Percentiles rank a stretch among this genome's conserved stretches.
Conservation (phyloP, 2,888 invertebrate species). For the Mayetiola destructor region DNA sequence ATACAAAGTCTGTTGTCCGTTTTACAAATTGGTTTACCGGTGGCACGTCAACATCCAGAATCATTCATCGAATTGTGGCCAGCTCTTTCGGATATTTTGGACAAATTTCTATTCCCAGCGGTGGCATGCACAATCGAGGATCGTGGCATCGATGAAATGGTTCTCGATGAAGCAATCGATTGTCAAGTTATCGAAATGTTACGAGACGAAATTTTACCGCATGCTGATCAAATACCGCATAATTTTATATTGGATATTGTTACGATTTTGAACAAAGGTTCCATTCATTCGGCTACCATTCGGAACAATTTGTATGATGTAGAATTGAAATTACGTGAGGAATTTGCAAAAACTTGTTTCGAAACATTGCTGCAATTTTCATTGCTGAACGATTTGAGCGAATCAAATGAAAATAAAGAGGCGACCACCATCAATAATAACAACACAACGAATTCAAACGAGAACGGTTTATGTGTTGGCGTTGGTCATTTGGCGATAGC, state of each 20-base stretch:
- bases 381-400: conserved; percentile 54
- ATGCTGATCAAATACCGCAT: conserved; percentile 59
- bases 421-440: conserved; percentile 19
- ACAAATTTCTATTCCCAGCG: conserved; percentile 81
- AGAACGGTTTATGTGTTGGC: conserved; percentile 38
- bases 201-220: conserved; percentile 66
- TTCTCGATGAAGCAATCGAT: conserved; percentile 63
- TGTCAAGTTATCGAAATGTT: conserved; percentile 69
- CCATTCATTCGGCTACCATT: conserved; percentile 61
- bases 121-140: conserved; percentile 42
- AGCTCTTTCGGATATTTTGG: conserved; percentile 68
- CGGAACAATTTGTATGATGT: conserved; percentile 55
- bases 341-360: conserved; percentile 92
- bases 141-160: conserved; percentile 44
- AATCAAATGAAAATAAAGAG: conserved; percentile 25
- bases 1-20: conserved; percentile 62
- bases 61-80: conserved; percentile 71
- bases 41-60: conserved; percentile 65
- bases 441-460: conserved; percentile 21
- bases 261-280: conserved; percentile 69
- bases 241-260: conserved; percentile 74
- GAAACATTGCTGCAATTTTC: conserved; percentile 92
- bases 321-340: conserved; percentile 72
- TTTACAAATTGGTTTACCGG: conserved; percentile 69
- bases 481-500: conserved; percentile 72